Base-by-base conservation (phyloP, 92 coral and sea anemone genomes). In the Porites lobata region DNA sequence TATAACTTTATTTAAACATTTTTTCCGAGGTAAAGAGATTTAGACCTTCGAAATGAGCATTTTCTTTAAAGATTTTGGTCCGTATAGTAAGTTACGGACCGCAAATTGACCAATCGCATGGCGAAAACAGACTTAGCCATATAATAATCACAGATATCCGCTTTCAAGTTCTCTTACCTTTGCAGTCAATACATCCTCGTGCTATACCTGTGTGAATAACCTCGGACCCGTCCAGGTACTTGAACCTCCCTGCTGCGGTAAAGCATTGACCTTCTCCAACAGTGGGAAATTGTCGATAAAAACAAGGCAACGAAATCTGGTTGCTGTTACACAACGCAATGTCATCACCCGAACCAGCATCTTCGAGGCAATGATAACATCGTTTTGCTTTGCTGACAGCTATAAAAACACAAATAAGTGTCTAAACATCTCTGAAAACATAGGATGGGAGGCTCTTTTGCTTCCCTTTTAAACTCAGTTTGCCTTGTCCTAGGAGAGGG, bases 261-360 rank as follows among this genome's bases (percentile, higher is more conserved):
- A 43, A 72, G 50, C 76, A 72, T 54, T 62, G 66, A 18, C 19
- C n/a, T 62, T 15, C n/a, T 7, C 66, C 66, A 62, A 62, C 66
- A 20, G 17, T 62, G n/a, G 66, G 20, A 18, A 62, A 62, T 19
- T 17, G 56, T 72, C 56, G 1, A 18, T 20, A 17, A 50, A 57
- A 43, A 18, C 76, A 72, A 19, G 51, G n/a, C 50, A 10, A 12
- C 24, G 19, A 15, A 7, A 7, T 17, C 22, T 15, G 76, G 21
- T 72, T 19, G 50, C 56, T 14, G 26, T 47, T 72, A n/a, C 76
- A 72, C 14, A 13, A 1, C 4, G 56, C 76, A 21, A 72, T 3
- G 57, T 72, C 76, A 47, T 72, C 75, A 32, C 75, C 75, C 4
- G 15, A 13, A 1, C 75, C 75, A 6, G 56, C 75, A 70, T 70